Evolutionary conservation across 2,888 invertebrate species (phyloP).

Genomic region (Neelides folsomi): DNA sequence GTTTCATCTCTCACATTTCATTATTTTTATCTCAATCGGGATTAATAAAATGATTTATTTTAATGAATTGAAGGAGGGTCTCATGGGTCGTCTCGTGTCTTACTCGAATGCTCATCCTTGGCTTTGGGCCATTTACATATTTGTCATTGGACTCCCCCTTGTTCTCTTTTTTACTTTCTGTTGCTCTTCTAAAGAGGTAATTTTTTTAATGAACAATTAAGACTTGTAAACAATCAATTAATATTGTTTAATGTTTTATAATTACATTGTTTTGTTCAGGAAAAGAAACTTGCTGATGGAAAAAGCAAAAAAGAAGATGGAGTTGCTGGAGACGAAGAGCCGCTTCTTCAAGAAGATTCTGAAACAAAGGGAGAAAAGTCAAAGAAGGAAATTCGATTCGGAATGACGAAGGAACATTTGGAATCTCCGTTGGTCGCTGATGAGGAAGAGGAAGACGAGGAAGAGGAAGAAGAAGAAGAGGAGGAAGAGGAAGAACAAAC

Average conservation of each 20-base stretch:
- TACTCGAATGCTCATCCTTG: constrained; percentile 75
- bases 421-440: constrained; percentile 33
- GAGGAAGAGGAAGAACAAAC: constrained; percentile 32
- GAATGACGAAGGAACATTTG: constrained; percentile 35
- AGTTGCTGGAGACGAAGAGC: constrained; percentile 30
- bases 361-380: constrained; percentile 57
- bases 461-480: constrained; percentile 22
- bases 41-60: too few relatives aligned
- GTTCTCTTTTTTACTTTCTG: constrained; percentile 67
- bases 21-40: too few relatives aligned
- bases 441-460: constrained; percentile 31
- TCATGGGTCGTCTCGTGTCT: constrained; percentile 58
- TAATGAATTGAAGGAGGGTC: constrained; percentile 53
- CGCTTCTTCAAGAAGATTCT: constrained; percentile 42
- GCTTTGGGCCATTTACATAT: constrained; percentile 74
- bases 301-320: constrained; percentile 20
- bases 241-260: constrained; percentile 1
- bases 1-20: too few relatives aligned
- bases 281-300: constrained; percentile 8
- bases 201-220: too few relatives aligned
- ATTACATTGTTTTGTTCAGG: too few relatives aligned
- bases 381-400: constrained; percentile 44
- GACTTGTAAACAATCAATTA: not conserved
- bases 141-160: constrained; percentile 63
- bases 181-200: constrained; percentile 40